Evolutionary conservation across 2,888 invertebrate genomes (phyloP).

Genomic region (Chorisops tibialis): DNA sequence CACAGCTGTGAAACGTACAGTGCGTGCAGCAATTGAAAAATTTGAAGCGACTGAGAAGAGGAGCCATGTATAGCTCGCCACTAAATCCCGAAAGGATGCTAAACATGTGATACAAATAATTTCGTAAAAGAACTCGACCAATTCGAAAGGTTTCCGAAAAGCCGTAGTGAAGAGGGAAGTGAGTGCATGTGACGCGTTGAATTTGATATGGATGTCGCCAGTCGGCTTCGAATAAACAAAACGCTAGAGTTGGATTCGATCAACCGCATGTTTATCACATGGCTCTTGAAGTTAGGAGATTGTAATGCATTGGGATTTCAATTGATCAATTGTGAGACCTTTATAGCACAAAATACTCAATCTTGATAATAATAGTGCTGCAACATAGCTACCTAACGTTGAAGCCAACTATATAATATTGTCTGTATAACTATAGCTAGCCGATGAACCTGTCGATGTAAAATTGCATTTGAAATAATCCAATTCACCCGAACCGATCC

Average conservation of each 20-base stretch:
- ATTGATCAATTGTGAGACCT: not conserved
- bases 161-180: not conserved
- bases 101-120: constrained; percentile 7
- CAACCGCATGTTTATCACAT: constrained; percentile 9
- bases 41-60: no score
- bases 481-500: no score
- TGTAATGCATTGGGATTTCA: constrained; percentile 8
- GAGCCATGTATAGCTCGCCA: no score
- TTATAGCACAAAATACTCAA: no score
- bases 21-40: no score
- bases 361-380: no score
- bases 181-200: not conserved
- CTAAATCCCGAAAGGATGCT: constrained; percentile 14
- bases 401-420: no score
- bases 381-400: no score
- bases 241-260: constrained; percentile 3
- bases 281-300: constrained; percentile 15
- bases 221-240: constrained; percentile 16
- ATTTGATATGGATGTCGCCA: constrained; percentile 16
- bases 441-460: no score
- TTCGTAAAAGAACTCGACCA: not conserved
- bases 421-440: no score
- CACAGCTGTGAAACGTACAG: no score
- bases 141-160: constrained; percentile 2
- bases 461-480: no score